Percentiles rank a stretch among this genome's conserved stretches.
These are phyloP conservation scores for Melanophora roralis DNA, from an alignment of 2,888 invertebrate genomes.

Conservation along the genomic window DNA sequence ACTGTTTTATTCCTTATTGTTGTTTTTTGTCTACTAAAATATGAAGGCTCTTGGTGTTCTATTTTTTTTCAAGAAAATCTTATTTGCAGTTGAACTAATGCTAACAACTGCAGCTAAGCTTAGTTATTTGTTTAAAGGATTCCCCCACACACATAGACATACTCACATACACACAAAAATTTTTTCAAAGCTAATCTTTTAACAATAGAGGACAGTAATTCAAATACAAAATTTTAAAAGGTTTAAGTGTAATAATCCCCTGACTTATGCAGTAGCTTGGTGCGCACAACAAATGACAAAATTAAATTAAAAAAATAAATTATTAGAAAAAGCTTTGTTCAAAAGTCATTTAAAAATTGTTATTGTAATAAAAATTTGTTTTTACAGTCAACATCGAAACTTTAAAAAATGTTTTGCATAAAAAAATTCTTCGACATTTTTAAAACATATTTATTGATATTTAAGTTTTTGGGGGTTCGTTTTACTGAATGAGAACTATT, in stretches of 20 bases:
- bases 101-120: neutral
- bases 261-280: neutral
- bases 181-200: neutral
- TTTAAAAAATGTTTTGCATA: too few relatives aligned
- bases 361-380: neutral
- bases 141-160: neutral
- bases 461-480: too few relatives aligned
- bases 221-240: neutral
- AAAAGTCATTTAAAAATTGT: too few relatives aligned
- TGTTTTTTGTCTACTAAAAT: neutral
- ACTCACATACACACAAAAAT: neutral
- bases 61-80: neutral
- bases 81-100: conserved; percentile 42
- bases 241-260: neutral
- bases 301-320: neutral
- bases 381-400: too few relatives aligned
- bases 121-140: conserved; percentile 11
- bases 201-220: neutral
- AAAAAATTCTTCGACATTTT: too few relatives aligned
- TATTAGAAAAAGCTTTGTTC: too few relatives aligned
- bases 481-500: too few relatives aligned
- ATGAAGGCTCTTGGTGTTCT: neutral
- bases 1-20: neutral
- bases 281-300: too few relatives aligned
- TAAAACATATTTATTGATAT: too few relatives aligned